phyloP scores from a whole-genome alignment of 2,888 invertebrate genomes.

The Helicoverpa assulta region DNA sequence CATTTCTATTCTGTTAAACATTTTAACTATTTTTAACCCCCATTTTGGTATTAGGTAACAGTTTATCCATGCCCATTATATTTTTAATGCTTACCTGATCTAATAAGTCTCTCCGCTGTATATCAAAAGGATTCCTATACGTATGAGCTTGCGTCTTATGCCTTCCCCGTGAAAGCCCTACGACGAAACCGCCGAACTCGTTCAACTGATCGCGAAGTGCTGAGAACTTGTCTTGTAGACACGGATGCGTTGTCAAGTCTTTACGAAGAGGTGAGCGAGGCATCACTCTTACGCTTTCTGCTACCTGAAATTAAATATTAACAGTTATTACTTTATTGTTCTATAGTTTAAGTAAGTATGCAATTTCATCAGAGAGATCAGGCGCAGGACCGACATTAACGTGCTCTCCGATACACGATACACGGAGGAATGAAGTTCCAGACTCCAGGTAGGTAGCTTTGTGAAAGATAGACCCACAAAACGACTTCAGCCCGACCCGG shows the following conservation, averaged over 20 bases:
- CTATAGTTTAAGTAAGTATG: too few relatives aligned
- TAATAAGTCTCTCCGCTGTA: constrained; percentile 95
- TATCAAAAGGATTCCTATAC: constrained; percentile 98
- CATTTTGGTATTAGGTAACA: too few relatives aligned
- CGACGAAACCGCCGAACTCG: constrained; percentile 96
- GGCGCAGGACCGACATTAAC: too few relatives aligned
- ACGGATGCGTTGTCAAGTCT: constrained; percentile 95
- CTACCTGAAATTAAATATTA: constrained; percentile 82
- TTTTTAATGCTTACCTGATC: constrained; percentile 92
- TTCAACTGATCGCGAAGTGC: constrained; percentile 95
- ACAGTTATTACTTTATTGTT: not conserved
- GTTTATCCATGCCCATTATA: not conserved
- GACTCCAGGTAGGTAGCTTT: too few relatives aligned
- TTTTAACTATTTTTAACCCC: too few relatives aligned
- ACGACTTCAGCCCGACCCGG: too few relatives aligned
- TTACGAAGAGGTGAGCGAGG: constrained; percentile 93
- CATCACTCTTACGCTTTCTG: constrained; percentile 94
- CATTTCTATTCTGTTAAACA: too few relatives aligned
- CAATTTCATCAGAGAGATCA: too few relatives aligned
- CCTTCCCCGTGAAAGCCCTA: constrained; percentile 91
- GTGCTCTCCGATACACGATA: too few relatives aligned
- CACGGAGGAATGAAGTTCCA: too few relatives aligned
- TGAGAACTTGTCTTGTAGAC: constrained; percentile 95
- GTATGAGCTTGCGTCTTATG: constrained; percentile 90
- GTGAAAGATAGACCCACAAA: too few relatives aligned